Conservation (phyloP, 2,113 vertebrate genomes). For the Tachysurus vachellii region DNA sequence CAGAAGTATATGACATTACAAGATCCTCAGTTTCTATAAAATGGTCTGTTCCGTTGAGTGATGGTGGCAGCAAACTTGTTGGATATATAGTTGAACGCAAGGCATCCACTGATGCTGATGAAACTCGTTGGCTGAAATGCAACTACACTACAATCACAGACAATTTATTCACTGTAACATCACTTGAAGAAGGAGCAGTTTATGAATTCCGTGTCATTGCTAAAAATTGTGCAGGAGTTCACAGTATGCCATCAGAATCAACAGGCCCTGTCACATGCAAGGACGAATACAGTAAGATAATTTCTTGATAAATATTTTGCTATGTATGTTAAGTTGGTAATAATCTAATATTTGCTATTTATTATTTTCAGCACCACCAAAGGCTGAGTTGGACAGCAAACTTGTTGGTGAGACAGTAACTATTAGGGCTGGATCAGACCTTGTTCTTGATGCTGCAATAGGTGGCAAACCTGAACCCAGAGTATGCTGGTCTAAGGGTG, state of each 20-base stretch:
- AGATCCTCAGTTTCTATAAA: slow-evolving; percentile 87
- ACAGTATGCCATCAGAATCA: slow-evolving; percentile 88
- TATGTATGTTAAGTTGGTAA: neutral
- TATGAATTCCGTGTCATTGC: slow-evolving; percentile 90
- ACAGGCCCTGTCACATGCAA: slow-evolving; percentile 91
- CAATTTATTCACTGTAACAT: slow-evolving; percentile 87
- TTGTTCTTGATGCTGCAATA: slow-evolving; percentile 91
- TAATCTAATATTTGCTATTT: slow-evolving; percentile 32
- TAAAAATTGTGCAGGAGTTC: slow-evolving; percentile 91
- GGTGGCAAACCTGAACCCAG: slow-evolving; percentile 98
- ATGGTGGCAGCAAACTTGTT: slow-evolving; percentile 91
- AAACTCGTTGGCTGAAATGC: slow-evolving; percentile 94
- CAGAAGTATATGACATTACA: slow-evolving; percentile 90
- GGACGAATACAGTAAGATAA: slow-evolving; percentile 92
- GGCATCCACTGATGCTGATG: slow-evolving; percentile 83
- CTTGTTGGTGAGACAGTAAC: slow-evolving; percentile 85
- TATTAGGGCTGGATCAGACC: slow-evolving; percentile 88
- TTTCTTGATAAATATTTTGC: neutral
- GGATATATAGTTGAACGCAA: slow-evolving; percentile 94
- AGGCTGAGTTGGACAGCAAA: slow-evolving; percentile 89
- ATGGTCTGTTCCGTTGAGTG: slow-evolving; percentile 89
- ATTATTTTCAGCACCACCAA: slow-evolving; percentile 84
- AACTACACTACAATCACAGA: slow-evolving; percentile 97
- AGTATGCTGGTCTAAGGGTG: slow-evolving; percentile 95
- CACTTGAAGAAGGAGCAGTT: slow-evolving; percentile 86